Evolutionary conservation across 1,140 invertebrate genomes (phyloP).

Genomic region (Pogonomyrmex barbatus): DNA sequence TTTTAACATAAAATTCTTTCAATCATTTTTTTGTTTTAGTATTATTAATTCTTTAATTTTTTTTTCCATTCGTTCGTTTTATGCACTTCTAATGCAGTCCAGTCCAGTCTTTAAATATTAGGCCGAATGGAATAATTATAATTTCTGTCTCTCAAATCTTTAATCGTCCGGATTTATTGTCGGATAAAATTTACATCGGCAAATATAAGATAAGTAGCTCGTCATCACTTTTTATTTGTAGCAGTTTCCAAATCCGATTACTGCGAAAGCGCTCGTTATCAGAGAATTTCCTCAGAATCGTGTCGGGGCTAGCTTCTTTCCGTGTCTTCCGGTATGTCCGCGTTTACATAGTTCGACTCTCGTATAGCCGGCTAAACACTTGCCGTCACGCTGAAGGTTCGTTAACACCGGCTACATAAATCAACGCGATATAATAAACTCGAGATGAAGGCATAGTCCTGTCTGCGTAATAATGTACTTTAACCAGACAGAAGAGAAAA

Average conservation of each 20-base stretch:
- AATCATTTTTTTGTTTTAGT: no score
- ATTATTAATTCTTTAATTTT: neutral
- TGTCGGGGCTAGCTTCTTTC: conserved; percentile 32
- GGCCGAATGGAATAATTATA: neutral
- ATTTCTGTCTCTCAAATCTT: neutral
- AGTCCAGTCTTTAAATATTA: neutral
- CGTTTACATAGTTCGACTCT: conserved; percentile 16
- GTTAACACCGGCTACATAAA: conserved; percentile 40
- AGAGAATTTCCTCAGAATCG: conserved; percentile 55
- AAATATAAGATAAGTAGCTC: neutral
- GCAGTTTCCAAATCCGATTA: conserved; percentile 76
- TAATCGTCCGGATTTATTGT: neutral
- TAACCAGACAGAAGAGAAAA: neutral
- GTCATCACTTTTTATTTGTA: conserved; percentile 76
- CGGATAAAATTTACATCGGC: conserved; percentile 20
- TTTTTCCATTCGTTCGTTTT: neutral
- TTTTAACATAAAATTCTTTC: neutral
- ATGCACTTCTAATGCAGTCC: neutral
- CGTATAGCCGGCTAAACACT: conserved; percentile 20
- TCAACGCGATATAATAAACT: conserved; percentile 57
- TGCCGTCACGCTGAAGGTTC: conserved; percentile 33
- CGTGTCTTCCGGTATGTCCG: conserved; percentile 44
- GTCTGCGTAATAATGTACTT: conserved; percentile 43
- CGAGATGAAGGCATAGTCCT: conserved; percentile 16
- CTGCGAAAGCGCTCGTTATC: conserved; percentile 62